Percentiles rank a stretch among this genome's conserved stretches.
phyloP scores from a whole-genome alignment of 1,140 invertebrate genomes.

The Drosophila sp. region DNA sequence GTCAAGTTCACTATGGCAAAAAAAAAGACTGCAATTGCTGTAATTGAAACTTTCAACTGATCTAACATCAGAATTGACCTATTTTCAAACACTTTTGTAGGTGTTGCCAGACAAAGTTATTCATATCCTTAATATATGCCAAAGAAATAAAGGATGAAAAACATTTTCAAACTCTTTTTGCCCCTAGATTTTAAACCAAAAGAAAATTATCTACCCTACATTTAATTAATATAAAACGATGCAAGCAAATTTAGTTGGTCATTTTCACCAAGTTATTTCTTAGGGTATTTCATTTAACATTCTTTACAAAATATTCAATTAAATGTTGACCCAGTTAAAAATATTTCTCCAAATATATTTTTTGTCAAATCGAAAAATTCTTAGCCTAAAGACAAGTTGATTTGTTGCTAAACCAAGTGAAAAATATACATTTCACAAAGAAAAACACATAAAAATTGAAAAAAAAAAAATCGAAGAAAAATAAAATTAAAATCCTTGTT shows the following conservation, averaged over 20 bases:
- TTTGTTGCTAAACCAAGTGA: slow-evolving; percentile 30
- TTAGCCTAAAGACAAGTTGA: slow-evolving; percentile 3
- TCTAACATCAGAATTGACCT: neutral
- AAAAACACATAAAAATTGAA: slow-evolving; percentile 27
- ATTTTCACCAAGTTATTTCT: no score
- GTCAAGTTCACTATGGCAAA: neutral
- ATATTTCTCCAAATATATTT: no score
- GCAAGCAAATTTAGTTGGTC: no score
- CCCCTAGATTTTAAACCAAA: no score
- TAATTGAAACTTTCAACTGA: neutral
- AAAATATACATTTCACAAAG: neutral
- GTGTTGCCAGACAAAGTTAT: neutral
- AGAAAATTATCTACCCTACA: no score
- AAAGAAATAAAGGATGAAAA: neutral
- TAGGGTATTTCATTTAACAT: no score
- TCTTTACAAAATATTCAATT: no score
- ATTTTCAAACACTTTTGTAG: neutral
- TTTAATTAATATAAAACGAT: no score
- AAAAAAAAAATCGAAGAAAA: neutral
- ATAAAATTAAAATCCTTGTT: slow-evolving; percentile 24
- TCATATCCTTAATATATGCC: neutral
- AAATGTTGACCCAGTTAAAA: no score
- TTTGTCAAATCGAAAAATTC: neutral
- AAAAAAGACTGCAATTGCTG: neutral
- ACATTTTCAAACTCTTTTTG: neutral